phyloP scores from a whole-genome alignment of 2,113 vertebrate species.

The Parus major region DNA sequence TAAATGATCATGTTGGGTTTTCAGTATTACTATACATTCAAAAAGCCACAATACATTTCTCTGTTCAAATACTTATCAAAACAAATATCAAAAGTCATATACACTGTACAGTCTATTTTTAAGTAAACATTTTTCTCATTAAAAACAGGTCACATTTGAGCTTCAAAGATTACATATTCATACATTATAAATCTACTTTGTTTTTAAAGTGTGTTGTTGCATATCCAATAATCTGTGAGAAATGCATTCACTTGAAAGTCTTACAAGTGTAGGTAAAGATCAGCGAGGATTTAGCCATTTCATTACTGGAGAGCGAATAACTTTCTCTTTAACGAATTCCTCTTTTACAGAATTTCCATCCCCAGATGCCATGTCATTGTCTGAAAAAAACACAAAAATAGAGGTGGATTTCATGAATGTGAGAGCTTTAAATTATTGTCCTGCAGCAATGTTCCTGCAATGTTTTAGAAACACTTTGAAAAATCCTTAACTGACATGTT shows the following conservation, averaged over 20 bases:
- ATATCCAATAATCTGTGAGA: slow-evolving; percentile 28
- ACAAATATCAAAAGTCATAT: slow-evolving; percentile 61
- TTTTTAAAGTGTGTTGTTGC: slow-evolving; percentile 62
- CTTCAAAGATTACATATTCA: slow-evolving; percentile 57
- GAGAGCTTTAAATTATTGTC: neutral
- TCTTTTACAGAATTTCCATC: slow-evolving; percentile 80
- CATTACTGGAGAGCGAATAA: slow-evolving; percentile 65
- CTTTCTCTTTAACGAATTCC: slow-evolving; percentile 74
- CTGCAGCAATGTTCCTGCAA: neutral
- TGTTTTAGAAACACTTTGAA: neutral
- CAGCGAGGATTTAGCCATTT: slow-evolving; percentile 92
- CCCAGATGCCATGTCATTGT: slow-evolving; percentile 86
- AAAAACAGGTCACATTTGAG: slow-evolving; percentile 43
- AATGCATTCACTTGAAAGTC: slow-evolving; percentile 37
- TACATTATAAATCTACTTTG: slow-evolving; percentile 43
- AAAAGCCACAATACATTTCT: slow-evolving; percentile 43
- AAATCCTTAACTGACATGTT: neutral
- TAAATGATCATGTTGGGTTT: neutral
- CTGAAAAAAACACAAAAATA: slow-evolving; percentile 60
- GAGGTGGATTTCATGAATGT: neutral
- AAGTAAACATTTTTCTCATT: slow-evolving; percentile 56
- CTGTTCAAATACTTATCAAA: slow-evolving; percentile 49
- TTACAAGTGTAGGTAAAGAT: slow-evolving; percentile 46
- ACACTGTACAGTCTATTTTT: slow-evolving; percentile 61
- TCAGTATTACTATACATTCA: slow-evolving; percentile 64